Percentiles rank a stretch among this genome's conserved stretches.
Evolutionary conservation across 2,113 vertebrate species (phyloP).

Genomic region (Myrmophylax atrothorax): DNA sequence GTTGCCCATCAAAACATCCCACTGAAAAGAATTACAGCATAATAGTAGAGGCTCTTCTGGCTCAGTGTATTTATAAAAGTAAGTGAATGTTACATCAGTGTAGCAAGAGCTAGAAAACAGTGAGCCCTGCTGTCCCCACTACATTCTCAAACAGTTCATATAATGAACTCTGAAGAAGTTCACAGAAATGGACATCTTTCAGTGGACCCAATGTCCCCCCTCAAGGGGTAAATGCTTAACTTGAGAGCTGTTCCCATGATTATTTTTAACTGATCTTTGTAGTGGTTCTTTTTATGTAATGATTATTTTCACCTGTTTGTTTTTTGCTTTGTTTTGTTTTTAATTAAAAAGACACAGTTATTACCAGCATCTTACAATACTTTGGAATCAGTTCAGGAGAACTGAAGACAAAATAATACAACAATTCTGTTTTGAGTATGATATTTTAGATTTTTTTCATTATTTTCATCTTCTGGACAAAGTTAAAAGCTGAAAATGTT

Average conservation of each 20-base stretch:
- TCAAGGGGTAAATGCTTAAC: not conserved
- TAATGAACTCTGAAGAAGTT: not conserved
- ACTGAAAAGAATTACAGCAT: not conserved
- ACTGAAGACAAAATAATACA: not conserved
- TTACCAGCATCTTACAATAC: not conserved
- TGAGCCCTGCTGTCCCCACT: not conserved
- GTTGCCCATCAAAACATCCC: not conserved
- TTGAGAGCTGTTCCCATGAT: not conserved
- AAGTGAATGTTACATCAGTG: not conserved
- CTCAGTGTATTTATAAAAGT: not conserved
- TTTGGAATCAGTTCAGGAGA: not conserved
- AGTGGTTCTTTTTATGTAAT: not conserved
- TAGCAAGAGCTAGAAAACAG: not conserved
- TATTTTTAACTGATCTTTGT: not conserved
- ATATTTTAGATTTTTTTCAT: not conserved
- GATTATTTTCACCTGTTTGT: not conserved
- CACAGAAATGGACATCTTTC: not conserved
- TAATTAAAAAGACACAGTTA: fast-evolving
- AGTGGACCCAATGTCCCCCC: not conserved
- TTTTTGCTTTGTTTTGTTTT: not conserved
- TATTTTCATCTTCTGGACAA: not conserved
- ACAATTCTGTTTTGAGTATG: not conserved
- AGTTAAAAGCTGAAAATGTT: not conserved
- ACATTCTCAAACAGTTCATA: not conserved
- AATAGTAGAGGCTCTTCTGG: not conserved